Conservation (phyloP, 2,797 vertebrate species). For the Aldrovandia affinis region DNA sequence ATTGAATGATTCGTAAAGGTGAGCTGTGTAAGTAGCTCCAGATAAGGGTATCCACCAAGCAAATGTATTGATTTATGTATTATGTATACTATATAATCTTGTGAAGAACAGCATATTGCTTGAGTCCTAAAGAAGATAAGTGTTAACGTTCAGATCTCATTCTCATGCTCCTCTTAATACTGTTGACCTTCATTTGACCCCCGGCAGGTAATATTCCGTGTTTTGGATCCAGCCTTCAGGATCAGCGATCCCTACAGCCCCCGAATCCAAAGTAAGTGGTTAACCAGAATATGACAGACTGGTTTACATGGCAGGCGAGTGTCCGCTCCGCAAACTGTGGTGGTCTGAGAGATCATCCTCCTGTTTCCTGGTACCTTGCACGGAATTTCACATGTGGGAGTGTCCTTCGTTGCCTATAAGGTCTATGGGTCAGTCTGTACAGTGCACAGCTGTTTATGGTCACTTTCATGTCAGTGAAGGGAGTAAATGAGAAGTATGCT, state of each 20-base stretch:
- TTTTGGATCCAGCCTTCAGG: conserved; percentile 90
- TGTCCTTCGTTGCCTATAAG: not conserved
- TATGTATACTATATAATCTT: too few species aligned
- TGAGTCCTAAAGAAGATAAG: too few species aligned
- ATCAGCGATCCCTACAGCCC: conserved; percentile 94
- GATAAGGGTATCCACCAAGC: not conserved
- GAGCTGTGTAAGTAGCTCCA: not conserved
- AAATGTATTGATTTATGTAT: too few species aligned
- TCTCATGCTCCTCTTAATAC: conserved; percentile 17
- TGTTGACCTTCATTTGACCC: not conserved
- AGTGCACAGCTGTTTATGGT: conserved; percentile 11
- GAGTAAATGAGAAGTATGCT: not conserved
- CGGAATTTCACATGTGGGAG: conserved; percentile 14
- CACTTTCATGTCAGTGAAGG: conserved; percentile 1
- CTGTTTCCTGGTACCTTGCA: not conserved
- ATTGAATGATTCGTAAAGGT: not conserved
- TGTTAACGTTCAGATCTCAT: conserved; percentile 32
- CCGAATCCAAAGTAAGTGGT: conserved; percentile 88
- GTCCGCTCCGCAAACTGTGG: not conserved
- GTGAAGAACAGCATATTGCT: too few species aligned
- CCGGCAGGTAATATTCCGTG: conserved; percentile 90
- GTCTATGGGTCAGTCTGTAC: conserved; percentile 1
- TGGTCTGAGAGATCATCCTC: not conserved
- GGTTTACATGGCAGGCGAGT: not conserved
- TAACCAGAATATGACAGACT: not conserved